phyloP scores from a whole-genome alignment of 1,140 invertebrate genomes.

The Heliothis virescens region DNA sequence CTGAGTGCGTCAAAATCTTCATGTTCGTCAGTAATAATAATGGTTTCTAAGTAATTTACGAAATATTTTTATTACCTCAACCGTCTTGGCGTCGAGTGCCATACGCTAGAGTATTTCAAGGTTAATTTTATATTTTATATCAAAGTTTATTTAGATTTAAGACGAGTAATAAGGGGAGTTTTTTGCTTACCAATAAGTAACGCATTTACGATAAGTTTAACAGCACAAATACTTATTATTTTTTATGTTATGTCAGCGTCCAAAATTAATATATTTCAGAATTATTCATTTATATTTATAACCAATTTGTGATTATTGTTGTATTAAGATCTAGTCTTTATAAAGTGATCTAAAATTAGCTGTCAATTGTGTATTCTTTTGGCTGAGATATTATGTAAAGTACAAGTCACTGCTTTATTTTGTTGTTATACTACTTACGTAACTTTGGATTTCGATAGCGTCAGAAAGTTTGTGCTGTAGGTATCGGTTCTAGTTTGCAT shows the following conservation, averaged over 20 bases:
- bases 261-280: not conserved
- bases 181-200: not conserved
- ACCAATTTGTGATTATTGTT: not conserved
- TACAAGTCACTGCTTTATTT: constrained; percentile 24
- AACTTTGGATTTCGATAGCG: constrained; percentile 6
- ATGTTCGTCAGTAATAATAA: constrained; percentile 39
- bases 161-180: not conserved
- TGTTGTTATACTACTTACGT: constrained; percentile 9
- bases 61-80: constrained; percentile 29
- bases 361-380: not conserved
- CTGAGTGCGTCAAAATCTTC: not conserved
- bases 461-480: constrained; percentile 5
- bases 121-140: constrained; percentile 53
- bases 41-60: constrained; percentile 4
- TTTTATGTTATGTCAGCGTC: not conserved
- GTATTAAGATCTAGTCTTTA: no score
- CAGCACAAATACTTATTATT: constrained; percentile 26
- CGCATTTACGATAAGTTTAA: constrained; percentile 15
- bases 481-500: constrained; percentile 21
- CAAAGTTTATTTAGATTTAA: constrained; percentile 52
- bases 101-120: constrained; percentile 48
- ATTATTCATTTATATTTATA: not conserved
- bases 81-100: constrained; percentile 52
- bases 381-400: constrained; percentile 1
- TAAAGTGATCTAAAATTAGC: no score